A percentile compares a stretch with the other conserved stretches of the same genome.
These are phyloP conservation scores for Glossophaga mutica DNA, from an alignment of 2,797 vertebrate genomes.

Conservation along the genomic window DNA sequence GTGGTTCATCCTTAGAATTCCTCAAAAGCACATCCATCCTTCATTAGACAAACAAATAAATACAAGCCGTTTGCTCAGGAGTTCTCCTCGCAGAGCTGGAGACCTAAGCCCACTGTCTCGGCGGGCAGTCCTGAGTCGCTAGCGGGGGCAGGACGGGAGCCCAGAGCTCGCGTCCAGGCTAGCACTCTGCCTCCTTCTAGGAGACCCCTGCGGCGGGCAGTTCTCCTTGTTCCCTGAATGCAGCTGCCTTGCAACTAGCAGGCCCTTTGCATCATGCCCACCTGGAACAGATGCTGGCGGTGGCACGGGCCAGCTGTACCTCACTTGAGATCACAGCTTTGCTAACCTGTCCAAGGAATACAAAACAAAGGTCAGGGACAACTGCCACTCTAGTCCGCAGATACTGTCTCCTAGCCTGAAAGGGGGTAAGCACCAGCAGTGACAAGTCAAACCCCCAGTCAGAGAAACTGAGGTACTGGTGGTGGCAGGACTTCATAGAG, in stretches of 20 bases:
- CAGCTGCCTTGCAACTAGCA: neutral
- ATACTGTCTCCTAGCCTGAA: neutral
- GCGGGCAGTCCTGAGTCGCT: neutral
- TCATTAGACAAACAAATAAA: neutral
- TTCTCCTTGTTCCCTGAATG: neutral
- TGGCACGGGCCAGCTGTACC: neutral
- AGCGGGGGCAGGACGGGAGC: fast-evolving
- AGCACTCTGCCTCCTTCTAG: neutral
- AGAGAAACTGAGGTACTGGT: neutral
- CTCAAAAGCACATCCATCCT: neutral
- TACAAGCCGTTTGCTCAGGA: neutral
- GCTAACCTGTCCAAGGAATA: neutral
- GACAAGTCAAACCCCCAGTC: neutral
- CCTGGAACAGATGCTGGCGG: neutral
- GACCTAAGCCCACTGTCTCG: too few relatives aligned
- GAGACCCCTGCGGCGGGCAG: neutral
- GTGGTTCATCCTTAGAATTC: neutral
- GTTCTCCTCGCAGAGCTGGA: neutral
- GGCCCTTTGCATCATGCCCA: neutral
- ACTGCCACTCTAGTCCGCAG: neutral
- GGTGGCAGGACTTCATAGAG: neutral
- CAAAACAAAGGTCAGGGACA: neutral
- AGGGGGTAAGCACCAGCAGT: neutral
- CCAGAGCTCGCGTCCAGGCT: too few relatives aligned
- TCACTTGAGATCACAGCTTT: neutral